Conservation (phyloP, 2,888 invertebrate species). For the Leptopilina drosophilae region DNA sequence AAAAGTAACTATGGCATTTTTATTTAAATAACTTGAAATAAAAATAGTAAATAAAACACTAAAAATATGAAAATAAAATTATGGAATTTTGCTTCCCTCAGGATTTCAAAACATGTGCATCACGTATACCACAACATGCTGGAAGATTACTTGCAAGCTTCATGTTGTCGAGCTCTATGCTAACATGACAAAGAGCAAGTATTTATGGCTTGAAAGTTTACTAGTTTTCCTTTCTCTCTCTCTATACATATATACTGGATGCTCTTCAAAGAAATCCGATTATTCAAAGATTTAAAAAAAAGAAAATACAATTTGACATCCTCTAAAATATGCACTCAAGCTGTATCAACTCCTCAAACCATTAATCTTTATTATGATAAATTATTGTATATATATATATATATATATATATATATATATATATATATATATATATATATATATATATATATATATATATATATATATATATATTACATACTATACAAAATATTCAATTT, state of each 20-base stretch:
- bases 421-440: too few relatives aligned
- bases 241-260: background rate
- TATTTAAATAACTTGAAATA: background rate
- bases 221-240: constrained; percentile 13
- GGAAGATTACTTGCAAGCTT: constrained; percentile 19
- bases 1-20: too few relatives aligned
- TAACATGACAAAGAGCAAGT: constrained; percentile 40
- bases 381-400: background rate
- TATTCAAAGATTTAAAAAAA: constrained; percentile 19
- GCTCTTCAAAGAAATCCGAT: constrained; percentile 16
- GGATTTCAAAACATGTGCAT: constrained; percentile 1
- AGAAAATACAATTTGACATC: background rate
- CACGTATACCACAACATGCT: background rate
- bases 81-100: background rate
- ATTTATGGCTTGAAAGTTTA: constrained; percentile 25
- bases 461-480: too few relatives aligned
- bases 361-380: background rate
- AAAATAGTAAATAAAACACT: background rate
- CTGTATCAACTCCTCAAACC: background rate
- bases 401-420: too few relatives aligned
- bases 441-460: too few relatives aligned
- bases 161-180: constrained; percentile 9
- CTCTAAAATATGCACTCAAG: background rate
- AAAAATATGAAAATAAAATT: too few relatives aligned
- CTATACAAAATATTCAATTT: too few relatives aligned